These are phyloP conservation scores for Andrena cerasifolii DNA, from an alignment of 1,140 invertebrate genomes.

Conservation along the genomic window DNA sequence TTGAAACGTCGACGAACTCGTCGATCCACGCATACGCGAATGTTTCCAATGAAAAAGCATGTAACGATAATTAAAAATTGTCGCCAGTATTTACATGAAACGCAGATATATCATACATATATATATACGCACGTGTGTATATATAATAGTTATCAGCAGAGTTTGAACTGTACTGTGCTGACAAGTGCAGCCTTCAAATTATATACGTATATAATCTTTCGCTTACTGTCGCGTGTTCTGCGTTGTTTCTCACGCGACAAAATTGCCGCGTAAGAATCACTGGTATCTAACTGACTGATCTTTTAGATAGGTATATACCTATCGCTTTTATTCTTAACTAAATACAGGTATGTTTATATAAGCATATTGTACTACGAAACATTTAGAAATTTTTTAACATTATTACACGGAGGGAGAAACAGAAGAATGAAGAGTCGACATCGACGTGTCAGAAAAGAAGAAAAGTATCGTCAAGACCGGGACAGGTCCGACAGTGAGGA, in stretches of 20 bases:
- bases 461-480: slow-evolving; percentile 74
- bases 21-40: neutral
- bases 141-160: neutral
- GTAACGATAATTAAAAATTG: neutral
- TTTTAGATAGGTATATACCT: too few species aligned
- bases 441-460: slow-evolving; percentile 76
- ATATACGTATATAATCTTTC: slow-evolving; percentile 52
- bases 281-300: too few species aligned
- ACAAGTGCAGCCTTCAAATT: slow-evolving; percentile 62
- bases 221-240: too few species aligned
- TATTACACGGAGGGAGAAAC: slow-evolving; percentile 71
- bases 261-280: too few species aligned
- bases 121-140: neutral
- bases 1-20: neutral
- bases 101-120: neutral
- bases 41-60: neutral
- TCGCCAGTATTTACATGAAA: too few species aligned
- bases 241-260: too few species aligned
- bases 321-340: too few species aligned
- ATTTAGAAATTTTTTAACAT: slow-evolving; percentile 65
- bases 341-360: too few species aligned
- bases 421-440: slow-evolving; percentile 70
- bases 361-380: neutral
- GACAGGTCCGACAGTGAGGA: slow-evolving; percentile 74
- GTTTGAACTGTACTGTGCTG: neutral